A percentile compares a stretch with the other conserved stretches of the same genome.
phyloP scores from a whole-genome alignment of 2,797 vertebrate genomes.

The Peromyscus attwateri region DNA sequence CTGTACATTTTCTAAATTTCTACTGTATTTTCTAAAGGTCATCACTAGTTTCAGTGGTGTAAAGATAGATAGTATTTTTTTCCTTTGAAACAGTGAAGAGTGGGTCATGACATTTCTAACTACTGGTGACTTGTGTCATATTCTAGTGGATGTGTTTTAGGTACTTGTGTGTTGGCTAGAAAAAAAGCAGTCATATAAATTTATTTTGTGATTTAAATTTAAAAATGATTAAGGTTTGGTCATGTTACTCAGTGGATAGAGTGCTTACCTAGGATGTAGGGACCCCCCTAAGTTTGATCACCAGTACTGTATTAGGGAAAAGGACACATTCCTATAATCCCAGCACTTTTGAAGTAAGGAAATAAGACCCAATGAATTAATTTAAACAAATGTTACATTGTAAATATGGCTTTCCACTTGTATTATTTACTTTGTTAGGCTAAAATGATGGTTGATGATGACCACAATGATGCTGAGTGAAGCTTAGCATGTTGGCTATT shows the following conservation, averaged over 20 bases:
- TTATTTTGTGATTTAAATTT: constrained; percentile 3
- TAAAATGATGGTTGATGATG: not conserved
- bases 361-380: no score
- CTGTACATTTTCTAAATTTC: not conserved
- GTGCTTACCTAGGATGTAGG: not conserved
- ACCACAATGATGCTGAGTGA: not conserved
- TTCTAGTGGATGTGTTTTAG: not conserved
- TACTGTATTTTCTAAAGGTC: not conserved
- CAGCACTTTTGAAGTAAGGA: not conserved
- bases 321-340: not conserved
- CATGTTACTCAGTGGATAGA: not conserved
- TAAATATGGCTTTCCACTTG: not conserved
- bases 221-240: not conserved
- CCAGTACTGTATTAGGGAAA: not conserved
- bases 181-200: not conserved
- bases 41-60: not conserved
- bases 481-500: not conserved
- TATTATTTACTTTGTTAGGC: not conserved
- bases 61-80: not conserved
- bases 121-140: not conserved
- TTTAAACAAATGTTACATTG: not conserved
- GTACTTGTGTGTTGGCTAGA: not conserved
- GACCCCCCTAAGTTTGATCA: not conserved
- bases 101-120: not conserved
- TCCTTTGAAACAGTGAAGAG: not conserved